Evolutionary conservation across 1,140 invertebrate species (phyloP).

Genomic region (Lepidurus couesii): DNA sequence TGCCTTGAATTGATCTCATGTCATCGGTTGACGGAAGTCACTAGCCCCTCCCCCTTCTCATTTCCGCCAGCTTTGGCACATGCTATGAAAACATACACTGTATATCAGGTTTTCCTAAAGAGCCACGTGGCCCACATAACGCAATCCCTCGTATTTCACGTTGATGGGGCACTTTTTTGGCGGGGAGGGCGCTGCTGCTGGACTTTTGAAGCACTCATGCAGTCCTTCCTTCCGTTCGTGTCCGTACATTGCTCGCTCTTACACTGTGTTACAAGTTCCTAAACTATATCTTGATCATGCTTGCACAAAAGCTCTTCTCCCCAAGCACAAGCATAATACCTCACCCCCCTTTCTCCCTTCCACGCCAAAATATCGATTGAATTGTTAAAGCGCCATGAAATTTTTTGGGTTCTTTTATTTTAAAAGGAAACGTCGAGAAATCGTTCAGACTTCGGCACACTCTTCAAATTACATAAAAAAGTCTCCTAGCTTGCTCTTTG

Average conservation of each 20-base stretch:
- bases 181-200: no score
- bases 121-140: background rate
- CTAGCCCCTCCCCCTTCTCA: background rate
- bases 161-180: background rate
- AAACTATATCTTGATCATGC: background rate
- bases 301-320: background rate
- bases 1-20: no score
- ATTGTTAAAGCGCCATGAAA: background rate
- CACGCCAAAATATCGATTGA: background rate
- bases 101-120: background rate
- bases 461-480: background rate
- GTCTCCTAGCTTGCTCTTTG: background rate
- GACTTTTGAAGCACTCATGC: no score
- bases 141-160: conserved; percentile 1
- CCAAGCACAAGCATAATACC: no score
- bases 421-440: background rate
- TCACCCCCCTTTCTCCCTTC: no score
- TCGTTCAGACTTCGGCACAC: background rate
- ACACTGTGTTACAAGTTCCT: background rate
- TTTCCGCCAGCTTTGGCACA: conserved; percentile 8
- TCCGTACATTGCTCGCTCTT: background rate
- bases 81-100: background rate
- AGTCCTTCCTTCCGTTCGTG: background rate
- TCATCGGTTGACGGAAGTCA: background rate
- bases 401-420: background rate